Percentiles rank a stretch among this genome's conserved stretches.
Conservation (phyloP, 2,797 vertebrate species). For the Anomalospiza imberbis region DNA sequence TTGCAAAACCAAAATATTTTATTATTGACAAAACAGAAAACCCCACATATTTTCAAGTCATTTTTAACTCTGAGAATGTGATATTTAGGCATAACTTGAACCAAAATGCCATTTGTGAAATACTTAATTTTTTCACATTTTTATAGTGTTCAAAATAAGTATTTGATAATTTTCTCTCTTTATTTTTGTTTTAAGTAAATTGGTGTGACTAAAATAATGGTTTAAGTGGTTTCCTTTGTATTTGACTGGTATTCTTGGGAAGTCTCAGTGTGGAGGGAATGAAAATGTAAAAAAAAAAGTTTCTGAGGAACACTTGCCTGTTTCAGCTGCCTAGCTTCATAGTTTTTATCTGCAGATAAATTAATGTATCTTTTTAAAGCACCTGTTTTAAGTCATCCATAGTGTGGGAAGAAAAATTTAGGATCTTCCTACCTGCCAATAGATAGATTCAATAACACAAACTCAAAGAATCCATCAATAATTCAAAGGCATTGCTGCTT, state of each 20-base stretch:
- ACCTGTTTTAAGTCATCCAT: not conserved
- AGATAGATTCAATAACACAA: not conserved
- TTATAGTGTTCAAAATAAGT: not conserved
- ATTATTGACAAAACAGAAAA: not conserved
- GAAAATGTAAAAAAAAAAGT: not conserved
- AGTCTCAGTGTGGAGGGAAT: accelerated
- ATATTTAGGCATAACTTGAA: not conserved
- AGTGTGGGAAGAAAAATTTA: not conserved
- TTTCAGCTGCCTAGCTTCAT: not conserved
- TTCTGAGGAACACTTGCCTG: not conserved
- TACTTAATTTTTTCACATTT: not conserved
- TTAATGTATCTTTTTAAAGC: not conserved
- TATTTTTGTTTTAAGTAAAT: not conserved
- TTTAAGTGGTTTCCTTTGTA: not conserved
- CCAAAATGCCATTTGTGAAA: not conserved
- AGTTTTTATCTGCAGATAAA: not conserved
- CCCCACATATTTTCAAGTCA: accelerated
- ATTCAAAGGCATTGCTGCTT: conserved; percentile 1
- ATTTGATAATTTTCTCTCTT: accelerated
- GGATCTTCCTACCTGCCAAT: not conserved
- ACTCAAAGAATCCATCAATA: not conserved
- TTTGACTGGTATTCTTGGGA: not conserved
- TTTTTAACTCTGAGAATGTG: not conserved
- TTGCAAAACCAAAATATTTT: not conserved
- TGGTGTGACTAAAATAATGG: not conserved